Conservation (phyloP, 2,888 invertebrate species). For the Macaria notata region DNA sequence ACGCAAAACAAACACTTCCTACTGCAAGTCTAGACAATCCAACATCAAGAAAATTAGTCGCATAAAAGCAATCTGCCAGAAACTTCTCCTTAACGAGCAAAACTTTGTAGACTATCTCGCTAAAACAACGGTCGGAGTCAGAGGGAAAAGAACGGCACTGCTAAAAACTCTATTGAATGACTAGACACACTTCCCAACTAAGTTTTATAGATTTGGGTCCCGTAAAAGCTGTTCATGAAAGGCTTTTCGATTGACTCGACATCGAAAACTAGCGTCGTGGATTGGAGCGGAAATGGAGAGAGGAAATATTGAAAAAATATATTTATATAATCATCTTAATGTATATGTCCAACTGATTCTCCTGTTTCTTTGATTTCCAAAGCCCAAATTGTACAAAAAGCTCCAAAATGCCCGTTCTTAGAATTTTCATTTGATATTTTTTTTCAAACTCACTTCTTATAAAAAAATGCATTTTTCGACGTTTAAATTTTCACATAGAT, state of each 20-base stretch:
- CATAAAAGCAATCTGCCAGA: not conserved
- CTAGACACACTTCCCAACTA: constrained; percentile 8
- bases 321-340: no score
- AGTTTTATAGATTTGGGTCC: constrained; percentile 11
- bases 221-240: constrained; percentile 20
- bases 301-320: no score
- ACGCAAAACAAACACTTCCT: no score
- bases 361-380: no score
- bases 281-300: no score
- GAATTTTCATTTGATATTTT: no score
- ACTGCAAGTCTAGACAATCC: constrained; percentile 1
- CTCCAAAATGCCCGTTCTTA: no score
- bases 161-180: constrained; percentile 10
- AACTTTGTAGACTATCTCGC: constrained; percentile 5
- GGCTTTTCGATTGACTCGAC: constrained; percentile 19
- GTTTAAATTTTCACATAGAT: no score
- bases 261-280: constrained; percentile 2
- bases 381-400: no score
- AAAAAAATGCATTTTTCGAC: no score
- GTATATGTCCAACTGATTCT: no score
- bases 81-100: constrained; percentile 5
- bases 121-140: not conserved
- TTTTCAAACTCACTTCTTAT: no score
- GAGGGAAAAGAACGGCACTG: constrained; percentile 7
- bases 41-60: constrained; percentile 1